A percentile compares a stretch with the other conserved stretches of the same genome.
These are phyloP conservation scores for Macroglossus sobrinus DNA, from an alignment of 2,113 vertebrate genomes.

Conservation along the genomic window DNA sequence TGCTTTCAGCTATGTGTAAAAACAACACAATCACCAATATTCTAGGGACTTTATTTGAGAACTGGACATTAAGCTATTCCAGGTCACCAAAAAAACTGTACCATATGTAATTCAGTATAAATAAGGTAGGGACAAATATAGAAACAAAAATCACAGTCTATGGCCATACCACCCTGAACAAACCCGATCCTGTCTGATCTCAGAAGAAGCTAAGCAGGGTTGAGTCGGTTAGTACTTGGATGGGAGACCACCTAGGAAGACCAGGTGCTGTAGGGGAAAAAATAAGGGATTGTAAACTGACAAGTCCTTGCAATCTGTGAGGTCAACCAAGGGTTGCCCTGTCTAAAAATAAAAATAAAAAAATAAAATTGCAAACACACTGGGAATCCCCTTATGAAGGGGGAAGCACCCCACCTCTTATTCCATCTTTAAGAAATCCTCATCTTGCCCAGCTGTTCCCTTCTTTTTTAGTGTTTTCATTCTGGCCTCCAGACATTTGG, in stretches of 20 bases:
- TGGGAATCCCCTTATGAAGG: neutral
- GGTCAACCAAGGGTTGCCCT: too few species aligned
- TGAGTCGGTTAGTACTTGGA: too few species aligned
- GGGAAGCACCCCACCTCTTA: neutral
- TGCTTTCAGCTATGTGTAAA: neutral
- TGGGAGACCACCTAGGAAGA: too few species aligned
- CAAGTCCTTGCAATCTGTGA: too few species aligned
- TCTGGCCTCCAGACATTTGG: neutral
- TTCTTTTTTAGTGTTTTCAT: neutral
- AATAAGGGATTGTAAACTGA: too few species aligned
- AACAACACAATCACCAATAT: neutral
- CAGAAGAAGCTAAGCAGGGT: too few species aligned
- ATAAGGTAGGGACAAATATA: neutral
- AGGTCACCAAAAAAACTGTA: neutral
- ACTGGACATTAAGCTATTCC: neutral
- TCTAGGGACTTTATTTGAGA: neutral
- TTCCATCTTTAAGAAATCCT: neutral
- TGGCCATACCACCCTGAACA: too few species aligned
- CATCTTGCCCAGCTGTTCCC: neutral
- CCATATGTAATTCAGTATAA: neutral
- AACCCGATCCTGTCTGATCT: too few species aligned
- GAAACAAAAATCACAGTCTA: neutral
- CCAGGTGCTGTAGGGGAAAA: too few species aligned
- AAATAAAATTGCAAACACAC: neutral
- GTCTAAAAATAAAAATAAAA: too few species aligned